Conservation (phyloP, 1,140 invertebrate genomes). For the Drosophila grimshawi region DNA sequence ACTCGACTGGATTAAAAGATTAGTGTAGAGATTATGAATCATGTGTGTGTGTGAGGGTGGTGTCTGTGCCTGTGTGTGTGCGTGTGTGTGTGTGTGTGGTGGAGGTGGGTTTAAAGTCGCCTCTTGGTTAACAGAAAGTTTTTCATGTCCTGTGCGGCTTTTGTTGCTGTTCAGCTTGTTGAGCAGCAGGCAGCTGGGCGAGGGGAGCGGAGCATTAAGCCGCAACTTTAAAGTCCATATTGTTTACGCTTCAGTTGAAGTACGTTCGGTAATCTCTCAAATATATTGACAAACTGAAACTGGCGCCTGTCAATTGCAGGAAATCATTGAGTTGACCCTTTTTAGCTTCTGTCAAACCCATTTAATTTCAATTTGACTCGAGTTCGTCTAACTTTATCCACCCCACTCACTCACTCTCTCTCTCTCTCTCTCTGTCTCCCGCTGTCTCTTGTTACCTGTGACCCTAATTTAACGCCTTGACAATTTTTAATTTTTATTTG, state of each 20-base stretch:
- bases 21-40: conserved; percentile 79
- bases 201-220: neutral
- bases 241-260: conserved; percentile 32
- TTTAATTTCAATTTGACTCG: conserved; percentile 66
- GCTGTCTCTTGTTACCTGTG: conserved; percentile 29
- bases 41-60: conserved; percentile 17
- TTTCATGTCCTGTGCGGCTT: conserved; percentile 41
- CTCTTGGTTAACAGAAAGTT: conserved; percentile 41
- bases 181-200: neutral
- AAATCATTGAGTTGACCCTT: conserved; percentile 34
- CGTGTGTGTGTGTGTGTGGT: neutral
- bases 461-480: conserved; percentile 81
- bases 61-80: too few relatives aligned
- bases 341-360: conserved; percentile 38
- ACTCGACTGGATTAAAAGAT: conserved; percentile 84
- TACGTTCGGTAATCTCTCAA: conserved; percentile 30
- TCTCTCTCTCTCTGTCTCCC: conserved; percentile 4
- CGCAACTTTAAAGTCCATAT: conserved; percentile 25
- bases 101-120: neutral
- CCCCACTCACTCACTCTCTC: neutral
- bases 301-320: conserved; percentile 40
- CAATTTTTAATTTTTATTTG: conserved; percentile 83
- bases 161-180: conserved; percentile 35
- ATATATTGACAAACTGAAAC: conserved; percentile 46
- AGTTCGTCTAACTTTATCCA: neutral